Base-by-base conservation (phyloP, 2,888 invertebrate species). In the Dasypogon diadema region DNA sequence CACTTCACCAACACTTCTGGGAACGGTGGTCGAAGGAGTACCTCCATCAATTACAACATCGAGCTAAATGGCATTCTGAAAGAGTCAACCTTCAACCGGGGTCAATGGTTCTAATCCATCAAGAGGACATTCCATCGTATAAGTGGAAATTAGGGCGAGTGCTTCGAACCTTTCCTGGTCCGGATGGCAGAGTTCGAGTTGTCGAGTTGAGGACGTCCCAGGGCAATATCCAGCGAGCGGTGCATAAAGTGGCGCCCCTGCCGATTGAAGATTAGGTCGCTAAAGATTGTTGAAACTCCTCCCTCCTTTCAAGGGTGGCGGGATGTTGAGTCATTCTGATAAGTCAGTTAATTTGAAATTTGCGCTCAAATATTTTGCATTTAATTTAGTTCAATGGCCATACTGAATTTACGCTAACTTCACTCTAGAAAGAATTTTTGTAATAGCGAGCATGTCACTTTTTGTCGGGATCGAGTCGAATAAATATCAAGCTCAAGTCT, bases 1-100 rank as follows among this genome's bases (percentile, higher is more conserved):
- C 58, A 5, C 34, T 30, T 14, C 26, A 26, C n/a, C 16, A 60
- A 12, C 58, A 58, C 8, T 58, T 58, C 30, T 58, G 58, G 58
- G n/a, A 30, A 16, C 58, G 58, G 8, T 58, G 58, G 58, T 58
- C 24, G n/a, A 58, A 24, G 24, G 58, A 58, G 12, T 58, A 58
- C 14, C 30, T 58, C 1, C n/a, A 16, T 22, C 58, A 58, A n/a
- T 30, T 58, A 1, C 58, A 24, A 58, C 24, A 58, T 14, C 8
- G 58, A 8, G 24, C 8, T n/a, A 58, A 58, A 58, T 58, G 58
- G 58, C 58, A 58, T 2, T 30, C 58, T 2, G 30, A 58, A 14
- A 24, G 4, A 10, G 8, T 16, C 26, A 58, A 58, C 26, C 4
- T 58, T n/a, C 58, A 30, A 10, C 26, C 22, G 6, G 58, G 58